phyloP scores from a whole-genome alignment of 1,140 invertebrate genomes.

The Lordiphosa collinella region DNA sequence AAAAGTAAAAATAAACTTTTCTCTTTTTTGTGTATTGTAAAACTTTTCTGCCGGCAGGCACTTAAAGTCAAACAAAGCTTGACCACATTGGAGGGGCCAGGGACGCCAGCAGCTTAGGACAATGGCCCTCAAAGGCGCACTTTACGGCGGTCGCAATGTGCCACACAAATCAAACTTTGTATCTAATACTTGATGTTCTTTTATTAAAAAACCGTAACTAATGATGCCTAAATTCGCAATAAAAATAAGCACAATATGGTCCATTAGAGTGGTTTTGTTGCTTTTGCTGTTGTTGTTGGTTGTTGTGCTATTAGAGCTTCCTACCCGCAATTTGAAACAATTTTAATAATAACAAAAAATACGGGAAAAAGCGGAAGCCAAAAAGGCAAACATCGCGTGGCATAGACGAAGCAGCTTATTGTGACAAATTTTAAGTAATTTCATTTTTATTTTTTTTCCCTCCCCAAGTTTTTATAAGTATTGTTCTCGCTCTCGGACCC shows the following conservation, averaged over 20 bases:
- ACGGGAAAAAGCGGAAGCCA: conserved; percentile 15
- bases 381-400: conserved; percentile 47
- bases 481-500: conserved; percentile 21
- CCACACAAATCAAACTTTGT: conserved; percentile 70
- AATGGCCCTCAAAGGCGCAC: conserved; percentile 72
- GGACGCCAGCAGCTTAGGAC: conserved; percentile 21
- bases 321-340: conserved; percentile 67
- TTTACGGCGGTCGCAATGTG: conserved; percentile 48
- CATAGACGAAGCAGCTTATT: conserved; percentile 51
- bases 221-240: conserved; percentile 77
- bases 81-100: conserved; percentile 43
- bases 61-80: conserved; percentile 60
- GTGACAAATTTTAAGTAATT: conserved; percentile 78
- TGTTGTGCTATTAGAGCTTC: conserved; percentile 58
- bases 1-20: conserved; percentile 36
- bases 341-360: conserved; percentile 60
- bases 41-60: conserved; percentile 36
- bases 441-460: conserved; percentile 63
- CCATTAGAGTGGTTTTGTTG: conserved; percentile 58
- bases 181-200: conserved; percentile 51
- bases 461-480: conserved; percentile 35
- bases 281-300: conserved; percentile 18
- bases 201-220: conserved; percentile 78
- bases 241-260: conserved; percentile 77
- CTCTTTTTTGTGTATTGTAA: conserved; percentile 23